Evolutionary conservation across 2,888 invertebrate genomes (phyloP).

Genomic region (Phorcus lineatus): DNA sequence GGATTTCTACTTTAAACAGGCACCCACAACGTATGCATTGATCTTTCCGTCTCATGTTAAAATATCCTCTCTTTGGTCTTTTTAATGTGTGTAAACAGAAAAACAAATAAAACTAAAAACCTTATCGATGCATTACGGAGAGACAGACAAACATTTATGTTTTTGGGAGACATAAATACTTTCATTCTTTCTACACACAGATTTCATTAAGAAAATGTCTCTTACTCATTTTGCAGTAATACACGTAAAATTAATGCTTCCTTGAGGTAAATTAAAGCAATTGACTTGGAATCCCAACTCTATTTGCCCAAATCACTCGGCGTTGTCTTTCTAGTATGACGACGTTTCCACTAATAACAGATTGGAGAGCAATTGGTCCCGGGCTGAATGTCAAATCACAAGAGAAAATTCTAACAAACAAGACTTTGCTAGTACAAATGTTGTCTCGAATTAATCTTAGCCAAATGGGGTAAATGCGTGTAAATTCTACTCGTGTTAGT

Average conservation of each 20-base stretch:
- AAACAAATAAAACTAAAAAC: too few species aligned
- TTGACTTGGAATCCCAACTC: not conserved
- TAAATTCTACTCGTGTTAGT: constrained; percentile 19
- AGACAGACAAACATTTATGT: too few species aligned
- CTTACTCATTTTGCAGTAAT: not conserved
- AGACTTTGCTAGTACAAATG: constrained; percentile 2
- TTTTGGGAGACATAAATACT: too few species aligned
- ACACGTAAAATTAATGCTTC: constrained; percentile 17
- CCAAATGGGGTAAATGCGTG: constrained; percentile 1
- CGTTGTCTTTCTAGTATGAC: not conserved
- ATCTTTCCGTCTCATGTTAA: too few species aligned
- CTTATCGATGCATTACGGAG: too few species aligned
- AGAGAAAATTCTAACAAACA: constrained; percentile 9
- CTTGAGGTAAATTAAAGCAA: not conserved
- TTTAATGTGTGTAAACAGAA: too few species aligned
- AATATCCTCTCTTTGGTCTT: too few species aligned
- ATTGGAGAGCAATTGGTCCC: constrained; percentile 11
- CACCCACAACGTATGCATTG: too few species aligned
- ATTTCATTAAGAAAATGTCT: constrained; percentile 7
- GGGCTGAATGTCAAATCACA: not conserved
- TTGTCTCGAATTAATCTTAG: not conserved
- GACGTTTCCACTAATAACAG: not conserved
- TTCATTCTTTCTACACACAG: too few species aligned
- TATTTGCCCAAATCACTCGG: not conserved
- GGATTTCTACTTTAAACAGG: too few species aligned